Conservation (phyloP, 2,797 vertebrate genomes). For the Labroides dimidiatus region DNA sequence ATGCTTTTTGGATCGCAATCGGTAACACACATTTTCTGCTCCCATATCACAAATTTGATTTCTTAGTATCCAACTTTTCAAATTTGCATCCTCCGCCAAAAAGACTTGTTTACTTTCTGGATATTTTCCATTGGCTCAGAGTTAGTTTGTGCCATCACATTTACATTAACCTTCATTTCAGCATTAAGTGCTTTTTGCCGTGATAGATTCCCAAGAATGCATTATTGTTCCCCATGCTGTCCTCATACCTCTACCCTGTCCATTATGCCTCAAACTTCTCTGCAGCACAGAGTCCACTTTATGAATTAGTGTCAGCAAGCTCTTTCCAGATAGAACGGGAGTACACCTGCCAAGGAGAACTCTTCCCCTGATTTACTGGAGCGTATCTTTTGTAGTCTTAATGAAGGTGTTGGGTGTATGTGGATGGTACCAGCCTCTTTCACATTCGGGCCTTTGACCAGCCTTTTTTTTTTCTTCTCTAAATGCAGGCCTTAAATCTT, state of each 20-base stretch:
- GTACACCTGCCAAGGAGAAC: slow-evolving; percentile 73
- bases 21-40: not conserved
- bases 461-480: slow-evolving; percentile 34
- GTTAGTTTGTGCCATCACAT: not conserved
- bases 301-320: slow-evolving; percentile 70
- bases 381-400: slow-evolving; percentile 78
- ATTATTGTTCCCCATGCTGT: slow-evolving; percentile 52
- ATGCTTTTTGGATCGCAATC: not conserved
- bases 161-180: slow-evolving; percentile 24
- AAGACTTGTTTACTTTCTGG: slow-evolving; percentile 14
- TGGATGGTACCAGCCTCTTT: slow-evolving; percentile 80
- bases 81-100: not conserved
- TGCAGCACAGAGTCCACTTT: slow-evolving; percentile 40
- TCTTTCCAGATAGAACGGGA: slow-evolving; percentile 69
- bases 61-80: not conserved
- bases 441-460: slow-evolving; percentile 77
- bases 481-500: slow-evolving; percentile 66
- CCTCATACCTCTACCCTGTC: slow-evolving; percentile 39
- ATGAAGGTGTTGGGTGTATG: slow-evolving; percentile 82
- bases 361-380: slow-evolving; percentile 73
- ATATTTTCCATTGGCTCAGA: slow-evolving; percentile 11
- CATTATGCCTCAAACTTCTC: slow-evolving; percentile 49
- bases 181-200: slow-evolving; percentile 33
- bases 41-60: too few relatives aligned
- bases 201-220: slow-evolving; percentile 41